phyloP scores from a whole-genome alignment of 2,888 invertebrate genomes.

The Lottia scabra region DNA sequence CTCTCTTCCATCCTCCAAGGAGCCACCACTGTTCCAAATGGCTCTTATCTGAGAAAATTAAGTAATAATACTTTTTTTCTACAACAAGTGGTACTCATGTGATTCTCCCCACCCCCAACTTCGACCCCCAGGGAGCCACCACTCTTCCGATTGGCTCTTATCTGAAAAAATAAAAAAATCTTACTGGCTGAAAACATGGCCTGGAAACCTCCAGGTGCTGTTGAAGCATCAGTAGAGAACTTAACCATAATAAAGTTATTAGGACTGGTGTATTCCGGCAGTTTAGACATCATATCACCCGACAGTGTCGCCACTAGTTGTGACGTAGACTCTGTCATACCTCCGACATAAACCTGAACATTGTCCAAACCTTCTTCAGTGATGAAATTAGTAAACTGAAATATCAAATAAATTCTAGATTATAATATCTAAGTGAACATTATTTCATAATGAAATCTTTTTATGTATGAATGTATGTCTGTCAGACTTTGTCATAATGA shows the following conservation, averaged over 20 bases:
- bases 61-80: too few relatives aligned
- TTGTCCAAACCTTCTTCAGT: constrained; percentile 97
- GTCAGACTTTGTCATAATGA: too few relatives aligned
- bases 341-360: constrained; percentile 95
- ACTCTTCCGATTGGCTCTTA: too few relatives aligned
- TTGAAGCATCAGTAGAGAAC: constrained; percentile 93
- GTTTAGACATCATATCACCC: constrained; percentile 71
- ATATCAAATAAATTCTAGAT: constrained; percentile 25
- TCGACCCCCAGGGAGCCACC: too few relatives aligned
- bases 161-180: constrained; percentile 7
- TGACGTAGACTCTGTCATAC: constrained; percentile 87
- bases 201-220: constrained; percentile 90
- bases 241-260: constrained; percentile 98
- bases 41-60: too few relatives aligned
- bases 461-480: too few relatives aligned
- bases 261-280: constrained; percentile 80
- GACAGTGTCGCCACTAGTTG: constrained; percentile 83
- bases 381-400: constrained; percentile 94
- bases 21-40: too few relatives aligned
- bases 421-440: too few relatives aligned
- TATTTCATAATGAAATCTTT: too few relatives aligned
- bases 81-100: too few relatives aligned
- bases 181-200: constrained; percentile 60
- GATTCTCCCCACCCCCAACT: too few relatives aligned
- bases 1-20: too few relatives aligned